These are phyloP conservation scores for Strix occidentalis DNA, from an alignment of 2,797 vertebrate genomes.

Conservation along the genomic window DNA sequence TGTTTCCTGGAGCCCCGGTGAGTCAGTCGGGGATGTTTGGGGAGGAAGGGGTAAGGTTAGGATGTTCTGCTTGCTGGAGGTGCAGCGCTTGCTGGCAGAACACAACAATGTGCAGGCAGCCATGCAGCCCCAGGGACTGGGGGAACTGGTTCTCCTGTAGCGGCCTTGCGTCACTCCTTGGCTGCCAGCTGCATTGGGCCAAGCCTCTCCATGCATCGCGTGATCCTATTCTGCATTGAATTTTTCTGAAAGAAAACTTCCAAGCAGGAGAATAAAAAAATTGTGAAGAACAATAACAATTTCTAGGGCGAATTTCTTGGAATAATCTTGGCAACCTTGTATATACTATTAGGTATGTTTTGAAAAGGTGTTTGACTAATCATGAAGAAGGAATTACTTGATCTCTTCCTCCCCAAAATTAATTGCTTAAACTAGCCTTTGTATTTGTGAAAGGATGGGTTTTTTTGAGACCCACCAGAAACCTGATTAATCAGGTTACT, in stretches of 20 bases:
- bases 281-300: not conserved
- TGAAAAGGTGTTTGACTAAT: not conserved
- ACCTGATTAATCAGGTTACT: not conserved
- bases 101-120: not conserved
- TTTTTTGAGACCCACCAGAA: not conserved
- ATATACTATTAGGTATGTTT: not conserved
- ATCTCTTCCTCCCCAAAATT: not conserved
- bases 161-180: rapidly evolving
- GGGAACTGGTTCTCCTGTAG: rapidly evolving
- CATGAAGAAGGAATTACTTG: not conserved
- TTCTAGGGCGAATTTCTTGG: not conserved
- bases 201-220: rapidly evolving
- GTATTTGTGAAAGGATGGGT: not conserved
- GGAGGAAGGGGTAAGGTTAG: not conserved
- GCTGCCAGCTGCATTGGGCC: not conserved
- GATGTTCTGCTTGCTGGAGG: not conserved
- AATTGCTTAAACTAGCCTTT: not conserved
- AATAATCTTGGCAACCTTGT: not conserved
- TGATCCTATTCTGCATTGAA: not conserved
- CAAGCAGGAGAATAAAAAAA: not conserved
- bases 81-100: not conserved
- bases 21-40: not conserved
- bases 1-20: not conserved
- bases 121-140: rapidly evolving
- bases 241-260: not conserved